Evolutionary conservation across 2,113 vertebrate genomes (phyloP).

Genomic region (Callorhinus ursinus): DNA sequence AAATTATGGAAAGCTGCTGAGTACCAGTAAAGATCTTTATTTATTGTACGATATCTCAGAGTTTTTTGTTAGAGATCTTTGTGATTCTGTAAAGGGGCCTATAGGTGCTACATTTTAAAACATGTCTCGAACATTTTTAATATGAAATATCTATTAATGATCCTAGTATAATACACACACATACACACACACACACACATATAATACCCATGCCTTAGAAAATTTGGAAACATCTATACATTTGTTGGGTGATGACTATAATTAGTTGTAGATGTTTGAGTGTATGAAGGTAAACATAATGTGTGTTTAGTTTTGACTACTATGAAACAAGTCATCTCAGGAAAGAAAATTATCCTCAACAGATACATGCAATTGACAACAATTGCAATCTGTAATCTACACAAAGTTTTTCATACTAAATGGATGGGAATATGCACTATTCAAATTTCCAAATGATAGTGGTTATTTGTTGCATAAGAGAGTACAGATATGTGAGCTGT

Average conservation of each 20-base stretch:
- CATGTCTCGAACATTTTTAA: neutral
- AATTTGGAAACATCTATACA: neutral
- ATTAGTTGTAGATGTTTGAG: neutral
- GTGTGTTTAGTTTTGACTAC: neutral
- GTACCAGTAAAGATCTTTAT: neutral
- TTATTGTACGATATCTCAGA: neutral
- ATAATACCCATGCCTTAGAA: neutral
- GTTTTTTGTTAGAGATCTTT: neutral
- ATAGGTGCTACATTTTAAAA: neutral
- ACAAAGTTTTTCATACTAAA: neutral
- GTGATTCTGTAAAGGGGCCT: neutral
- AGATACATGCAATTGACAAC: neutral
- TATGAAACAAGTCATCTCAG: neutral
- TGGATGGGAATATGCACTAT: neutral
- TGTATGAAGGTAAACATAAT: neutral
- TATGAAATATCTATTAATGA: neutral
- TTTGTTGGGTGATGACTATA: neutral
- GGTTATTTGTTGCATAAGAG: neutral
- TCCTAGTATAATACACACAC: neutral
- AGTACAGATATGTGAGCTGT: neutral
- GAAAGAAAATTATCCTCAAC: neutral
- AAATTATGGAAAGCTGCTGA: neutral
- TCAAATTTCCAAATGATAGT: neutral
- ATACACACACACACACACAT: no score
- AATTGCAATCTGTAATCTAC: neutral